These are phyloP conservation scores for Orthosia gothica DNA, from an alignment of 2,888 invertebrate genomes.

Conservation along the genomic window DNA sequence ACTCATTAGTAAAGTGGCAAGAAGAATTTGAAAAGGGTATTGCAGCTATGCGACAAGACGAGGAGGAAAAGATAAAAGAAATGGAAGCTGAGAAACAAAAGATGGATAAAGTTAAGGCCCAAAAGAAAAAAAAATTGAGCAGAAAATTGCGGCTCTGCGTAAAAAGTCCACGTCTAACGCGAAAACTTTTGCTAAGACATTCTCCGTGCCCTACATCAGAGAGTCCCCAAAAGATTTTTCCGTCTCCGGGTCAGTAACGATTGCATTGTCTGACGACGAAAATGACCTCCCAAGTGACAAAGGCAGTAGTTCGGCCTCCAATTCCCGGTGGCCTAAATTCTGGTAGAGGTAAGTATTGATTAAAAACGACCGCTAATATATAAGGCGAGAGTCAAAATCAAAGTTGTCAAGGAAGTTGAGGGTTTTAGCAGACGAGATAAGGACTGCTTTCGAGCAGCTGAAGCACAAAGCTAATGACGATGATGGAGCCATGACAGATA, in stretches of 20 bases:
- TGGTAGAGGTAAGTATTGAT: conserved; percentile 23
- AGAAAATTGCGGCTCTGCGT: conserved; percentile 13
- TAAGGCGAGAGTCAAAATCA: not conserved
- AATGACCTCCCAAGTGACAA: not conserved
- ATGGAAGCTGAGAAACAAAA: conserved; percentile 2
- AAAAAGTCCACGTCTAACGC: not conserved
- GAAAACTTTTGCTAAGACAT: not conserved
- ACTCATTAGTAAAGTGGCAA: not conserved
- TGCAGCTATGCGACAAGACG: conserved; percentile 9
- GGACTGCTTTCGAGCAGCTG: not conserved
- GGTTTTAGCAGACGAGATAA: not conserved
- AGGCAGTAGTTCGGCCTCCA: not conserved
- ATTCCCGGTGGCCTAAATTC: conserved; percentile 3
- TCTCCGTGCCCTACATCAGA: not conserved
- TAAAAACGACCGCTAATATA: conserved; percentile 9
- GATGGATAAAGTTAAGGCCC: conserved; percentile 3
- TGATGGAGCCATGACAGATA: not conserved
- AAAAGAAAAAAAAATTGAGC: conserved; percentile 40
- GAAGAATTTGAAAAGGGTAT: conserved; percentile 25
- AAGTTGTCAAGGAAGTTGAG: too few species aligned
- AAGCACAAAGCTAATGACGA: not conserved
- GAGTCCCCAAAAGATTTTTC: not conserved
- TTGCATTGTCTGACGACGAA: conserved; percentile 21
- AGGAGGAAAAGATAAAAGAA: conserved; percentile 29
- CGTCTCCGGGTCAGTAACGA: not conserved